Evolutionary conservation across 1,140 invertebrate genomes (phyloP).

Genomic region (Bombus fervidus): DNA sequence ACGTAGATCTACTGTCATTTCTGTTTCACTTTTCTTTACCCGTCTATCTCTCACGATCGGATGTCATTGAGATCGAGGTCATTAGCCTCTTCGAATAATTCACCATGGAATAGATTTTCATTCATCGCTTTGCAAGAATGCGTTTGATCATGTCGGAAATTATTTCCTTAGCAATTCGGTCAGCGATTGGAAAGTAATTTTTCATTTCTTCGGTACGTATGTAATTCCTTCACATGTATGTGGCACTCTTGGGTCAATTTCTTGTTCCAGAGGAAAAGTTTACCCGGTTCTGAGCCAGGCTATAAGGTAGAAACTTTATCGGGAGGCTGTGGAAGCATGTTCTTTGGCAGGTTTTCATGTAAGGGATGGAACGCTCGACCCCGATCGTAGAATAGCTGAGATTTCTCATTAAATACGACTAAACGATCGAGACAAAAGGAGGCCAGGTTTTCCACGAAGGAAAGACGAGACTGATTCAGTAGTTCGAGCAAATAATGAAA

Average conservation of each 20-base stretch:
- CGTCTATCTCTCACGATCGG: not conserved
- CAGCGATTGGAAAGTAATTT: not conserved
- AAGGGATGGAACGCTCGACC: slow-evolving; percentile 26
- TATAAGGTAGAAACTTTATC: slow-evolving; percentile 32
- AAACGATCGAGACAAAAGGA: slow-evolving; percentile 50
- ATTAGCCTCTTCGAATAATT: not conserved
- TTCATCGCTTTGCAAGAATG: not conserved
- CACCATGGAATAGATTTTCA: not conserved
- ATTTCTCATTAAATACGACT: slow-evolving; percentile 64
- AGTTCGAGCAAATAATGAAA: slow-evolving; percentile 61
- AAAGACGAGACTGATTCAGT: slow-evolving; percentile 8
- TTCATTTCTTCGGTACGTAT: not conserved
- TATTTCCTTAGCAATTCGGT: not conserved
- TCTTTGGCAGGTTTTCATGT: slow-evolving; percentile 16
- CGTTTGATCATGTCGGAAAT: not conserved
- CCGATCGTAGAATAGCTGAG: slow-evolving; percentile 19
- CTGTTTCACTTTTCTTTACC: slow-evolving; percentile 11
- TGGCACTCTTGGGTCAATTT: too few species aligned
- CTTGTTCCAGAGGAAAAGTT: not conserved
- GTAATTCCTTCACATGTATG: not conserved
- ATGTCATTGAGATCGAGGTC: not conserved
- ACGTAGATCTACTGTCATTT: slow-evolving; percentile 29
- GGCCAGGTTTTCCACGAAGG: not conserved
- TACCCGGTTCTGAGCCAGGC: not conserved
- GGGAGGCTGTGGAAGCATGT: slow-evolving; percentile 3